Conservation (phyloP, 2,797 vertebrate genomes). For the Amblyraja radiata region DNA sequence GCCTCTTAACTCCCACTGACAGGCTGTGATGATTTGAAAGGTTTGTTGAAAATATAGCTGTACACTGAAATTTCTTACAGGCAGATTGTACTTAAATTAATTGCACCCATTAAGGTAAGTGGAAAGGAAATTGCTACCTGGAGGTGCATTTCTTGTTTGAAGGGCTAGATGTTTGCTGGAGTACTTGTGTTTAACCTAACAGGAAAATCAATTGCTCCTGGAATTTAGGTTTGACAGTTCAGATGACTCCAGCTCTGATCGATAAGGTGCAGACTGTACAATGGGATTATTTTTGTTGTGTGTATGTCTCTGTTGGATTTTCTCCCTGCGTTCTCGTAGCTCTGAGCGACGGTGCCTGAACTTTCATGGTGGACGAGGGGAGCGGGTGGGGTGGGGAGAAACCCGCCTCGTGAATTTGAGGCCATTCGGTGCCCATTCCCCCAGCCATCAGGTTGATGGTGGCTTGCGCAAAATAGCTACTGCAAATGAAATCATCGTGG, state of each 20-base stretch:
- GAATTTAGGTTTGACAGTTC: constrained; percentile 30
- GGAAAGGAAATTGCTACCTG: neutral
- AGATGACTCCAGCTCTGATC: constrained; percentile 5
- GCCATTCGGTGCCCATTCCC: neutral
- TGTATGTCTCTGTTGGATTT: neutral
- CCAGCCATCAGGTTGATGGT: neutral
- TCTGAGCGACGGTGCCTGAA: neutral
- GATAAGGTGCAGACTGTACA: neutral
- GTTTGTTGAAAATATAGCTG: neutral
- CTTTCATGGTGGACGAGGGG: no score
- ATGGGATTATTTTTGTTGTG: neutral
- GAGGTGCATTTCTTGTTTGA: neutral
- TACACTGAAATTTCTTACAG: neutral
- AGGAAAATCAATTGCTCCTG: constrained; percentile 32
- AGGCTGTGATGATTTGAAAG: neutral
- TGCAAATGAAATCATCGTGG: no score
- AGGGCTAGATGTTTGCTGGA: neutral
- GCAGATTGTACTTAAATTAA: neutral
- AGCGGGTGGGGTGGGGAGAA: neutral
- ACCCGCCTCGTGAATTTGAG: neutral
- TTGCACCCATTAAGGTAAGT: constrained; percentile 21
- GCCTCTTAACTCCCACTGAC: neutral
- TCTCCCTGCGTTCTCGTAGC: neutral
- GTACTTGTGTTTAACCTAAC: constrained; percentile 8
- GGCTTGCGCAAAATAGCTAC: neutral